Percentiles rank a stretch among this genome's conserved stretches.
phyloP scores from a whole-genome alignment of 2,113 vertebrate genomes.

The Nothobranchius kuhntae region DNA sequence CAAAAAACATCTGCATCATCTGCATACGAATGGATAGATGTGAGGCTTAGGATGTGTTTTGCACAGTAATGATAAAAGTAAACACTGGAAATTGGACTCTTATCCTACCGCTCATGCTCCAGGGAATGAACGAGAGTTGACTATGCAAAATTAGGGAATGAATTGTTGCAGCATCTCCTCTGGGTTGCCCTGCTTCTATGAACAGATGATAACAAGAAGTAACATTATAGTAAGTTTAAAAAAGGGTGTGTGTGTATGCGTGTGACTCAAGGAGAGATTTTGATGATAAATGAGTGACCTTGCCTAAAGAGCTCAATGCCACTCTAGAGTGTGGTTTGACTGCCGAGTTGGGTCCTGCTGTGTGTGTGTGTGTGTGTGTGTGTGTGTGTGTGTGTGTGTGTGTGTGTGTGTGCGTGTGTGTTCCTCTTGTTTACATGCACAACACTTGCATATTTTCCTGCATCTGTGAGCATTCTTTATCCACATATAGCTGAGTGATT shows the following conservation, averaged over 20 bases:
- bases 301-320: conserved; percentile 66
- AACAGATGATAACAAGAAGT: conserved; percentile 56
- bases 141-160: conserved; percentile 25
- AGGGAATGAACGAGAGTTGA: conserved; percentile 31
- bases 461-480: conserved; percentile 50
- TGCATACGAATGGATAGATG: background rate
- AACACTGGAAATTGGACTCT: conserved; percentile 13
- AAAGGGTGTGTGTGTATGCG: conserved; percentile 1
- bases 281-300: conserved; percentile 74
- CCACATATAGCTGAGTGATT: conserved; percentile 40
- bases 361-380: background rate
- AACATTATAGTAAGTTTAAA: conserved; percentile 35
- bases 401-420: conserved; percentile 11
- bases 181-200: conserved; percentile 29
- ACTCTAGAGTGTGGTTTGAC: conserved; percentile 50
- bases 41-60: background rate
- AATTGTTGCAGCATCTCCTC: conserved; percentile 27
- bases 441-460: conserved; percentile 38
- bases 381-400: background rate
- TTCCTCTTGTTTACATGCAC: conserved; percentile 21
- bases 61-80: background rate
- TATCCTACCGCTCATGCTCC: conserved; percentile 33
- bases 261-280: conserved; percentile 52
- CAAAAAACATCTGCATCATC: background rate
- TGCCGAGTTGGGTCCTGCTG: conserved; percentile 38